These are phyloP conservation scores for Campopleginae sp. DNA, from an alignment of 2,888 invertebrate genomes.

Conservation along the genomic window DNA sequence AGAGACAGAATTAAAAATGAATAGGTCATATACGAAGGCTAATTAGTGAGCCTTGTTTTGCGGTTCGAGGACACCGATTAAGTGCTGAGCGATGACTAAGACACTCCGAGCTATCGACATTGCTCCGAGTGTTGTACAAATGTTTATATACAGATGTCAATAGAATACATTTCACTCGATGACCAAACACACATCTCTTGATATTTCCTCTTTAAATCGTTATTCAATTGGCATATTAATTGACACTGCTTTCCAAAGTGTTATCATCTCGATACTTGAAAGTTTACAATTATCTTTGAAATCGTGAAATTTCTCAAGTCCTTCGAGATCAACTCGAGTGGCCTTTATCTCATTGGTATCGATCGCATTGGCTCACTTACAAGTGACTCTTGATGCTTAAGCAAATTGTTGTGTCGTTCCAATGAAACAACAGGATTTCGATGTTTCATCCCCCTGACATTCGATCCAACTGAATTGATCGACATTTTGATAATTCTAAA, in stretches of 20 bases:
- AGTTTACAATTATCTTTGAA: not conserved
- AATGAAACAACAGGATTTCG: not conserved
- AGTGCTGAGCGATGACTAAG: slow-evolving; percentile 17
- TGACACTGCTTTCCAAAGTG: not conserved
- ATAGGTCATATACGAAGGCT: slow-evolving; percentile 1
- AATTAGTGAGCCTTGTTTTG: slow-evolving; percentile 5
- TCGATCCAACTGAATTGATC: not conserved
- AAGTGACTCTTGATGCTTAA: slow-evolving; percentile 4
- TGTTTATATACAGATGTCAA: not conserved
- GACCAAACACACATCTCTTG: not conserved
- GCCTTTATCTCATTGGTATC: slow-evolving; percentile 33
- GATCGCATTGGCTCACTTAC: slow-evolving; percentile 26
- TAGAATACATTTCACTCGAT: not conserved
- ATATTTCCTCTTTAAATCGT: not conserved
- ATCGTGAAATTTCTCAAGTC: not conserved
- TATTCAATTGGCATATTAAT: not conserved
- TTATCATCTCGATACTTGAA: not conserved
- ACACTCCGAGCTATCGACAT: slow-evolving; percentile 21
- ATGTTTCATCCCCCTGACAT: not conserved
- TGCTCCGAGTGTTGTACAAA: not conserved
- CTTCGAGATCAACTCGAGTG: not conserved
- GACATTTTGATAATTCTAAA: not conserved
- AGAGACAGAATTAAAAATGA: slow-evolving; percentile 6
- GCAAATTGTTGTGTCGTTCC: not conserved
- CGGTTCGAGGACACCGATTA: slow-evolving; percentile 9